Base-by-base conservation (phyloP, 2,113 vertebrate genomes). In the Gavialis gangeticus region DNA sequence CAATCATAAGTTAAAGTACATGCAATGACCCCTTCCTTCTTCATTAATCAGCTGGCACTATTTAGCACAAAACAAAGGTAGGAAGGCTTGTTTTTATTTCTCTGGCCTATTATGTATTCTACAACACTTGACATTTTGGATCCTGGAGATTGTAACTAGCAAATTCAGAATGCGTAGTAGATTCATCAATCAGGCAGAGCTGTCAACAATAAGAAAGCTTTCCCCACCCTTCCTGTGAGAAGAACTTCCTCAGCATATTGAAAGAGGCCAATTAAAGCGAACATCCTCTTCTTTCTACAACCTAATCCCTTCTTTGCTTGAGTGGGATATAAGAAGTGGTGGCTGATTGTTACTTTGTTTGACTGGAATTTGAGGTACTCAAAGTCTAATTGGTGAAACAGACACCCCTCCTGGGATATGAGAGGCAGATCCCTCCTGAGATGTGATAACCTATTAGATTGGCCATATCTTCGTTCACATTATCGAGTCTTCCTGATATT, bases 1-100 rank as follows among this genome's bases (percentile, higher is more conserved):
- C 79, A 90, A 69, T 75, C 10, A n/a, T 17, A 21, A 6, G 58
- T 73, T 46, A 89, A 83, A 89, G 60, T 81, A 91, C 58, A 30
- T 88, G 24, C 25, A 84, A 27, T 12, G 60, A 25, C 55, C 85
- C 37, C 17, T 64, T 46, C 25, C 84, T 83, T 79, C 84, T 87
- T 60, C 75, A 92, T 92, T 91, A 85, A 93, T 87, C 85, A 93
- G 60, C 75, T 22, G 54, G 30, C 95, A 90, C 13, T 24, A 81
- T 59, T 90, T 60, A 85, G 54, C 75, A 10, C 25, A 87, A 82
- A 89, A 89, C 84, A 77, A 28, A 3, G 3, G 77, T 0, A 0
- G 16, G 21, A 5, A 34, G 67, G 11, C 18, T 37, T 76, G 79
- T 12, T 76, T 92, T 83, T 64, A 83, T 85, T 95, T 93, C 93